Base-by-base conservation (phyloP, 2,888 invertebrate species). In the Brachynemurus nebulosus region DNA sequence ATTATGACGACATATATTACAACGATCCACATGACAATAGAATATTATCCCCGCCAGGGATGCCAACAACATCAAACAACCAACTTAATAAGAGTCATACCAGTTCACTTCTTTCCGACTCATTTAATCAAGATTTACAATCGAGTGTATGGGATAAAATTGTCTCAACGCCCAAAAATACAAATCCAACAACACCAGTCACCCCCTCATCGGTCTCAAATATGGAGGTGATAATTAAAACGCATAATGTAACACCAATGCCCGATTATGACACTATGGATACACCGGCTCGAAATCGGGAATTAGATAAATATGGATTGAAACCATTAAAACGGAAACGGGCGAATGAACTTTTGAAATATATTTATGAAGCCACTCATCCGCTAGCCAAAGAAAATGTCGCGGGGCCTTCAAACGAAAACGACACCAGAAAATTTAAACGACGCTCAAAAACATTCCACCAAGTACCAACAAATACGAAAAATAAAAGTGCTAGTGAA, bases 341-440 rank as follows among this genome's bases (percentile, higher is more conserved):
- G 66, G 70, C 70, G 70, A 66, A 77, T 23, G 70, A 75, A 61
- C 62, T 81, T 39, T 58, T 81, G 35, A 75, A 77, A 45, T 74
- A 78, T 52, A 66, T 81, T 25, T 81, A 80, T 56, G 74, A 78
- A 51, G 71, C 76, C 57, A 79, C 77, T 1, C 81, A 81, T 67
- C 80, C 80, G 12, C n/a, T 37, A 2, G 27, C n/a, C n/a, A n/a
- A n/a, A n/a, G n/a, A n/a, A n/a, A n/a, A n/a, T n/a, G n/a, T n/a
- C n/a, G n/a, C n/a, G n/a, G n/a, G n/a, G n/a, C n/a, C n/a, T n/a
- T n/a, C n/a, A 25, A 25, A 25, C 8, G 27, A 25, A 25, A 25
- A 25, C 27, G 27, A 25, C 9, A 8, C 8, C 27, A 25, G 27
- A 25, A 8, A n/a, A 25, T 25, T 25, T 25, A n/a, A n/a, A n/a